A percentile compares a stretch with the other conserved stretches of the same genome.
Evolutionary conservation across 1,140 invertebrate species (phyloP).

Genomic region (Drosophila ironensis): DNA sequence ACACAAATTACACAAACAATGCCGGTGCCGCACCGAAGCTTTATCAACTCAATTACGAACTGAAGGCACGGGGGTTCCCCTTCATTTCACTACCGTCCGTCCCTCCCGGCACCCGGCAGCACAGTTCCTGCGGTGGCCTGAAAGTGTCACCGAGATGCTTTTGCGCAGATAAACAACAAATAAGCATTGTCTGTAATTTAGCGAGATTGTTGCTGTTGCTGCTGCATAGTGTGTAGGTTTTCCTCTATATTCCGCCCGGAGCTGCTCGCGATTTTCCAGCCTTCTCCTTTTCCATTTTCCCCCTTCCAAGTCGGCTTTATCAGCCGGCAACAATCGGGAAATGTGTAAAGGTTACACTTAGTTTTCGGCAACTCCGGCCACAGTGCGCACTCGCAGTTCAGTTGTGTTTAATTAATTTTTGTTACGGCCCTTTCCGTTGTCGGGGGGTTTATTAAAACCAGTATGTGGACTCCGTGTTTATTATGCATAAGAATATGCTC

Average conservation of each 20-base stretch:
- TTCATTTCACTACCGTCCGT: conserved; percentile 4
- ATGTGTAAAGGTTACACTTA: conserved; percentile 43
- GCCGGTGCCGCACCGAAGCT: conserved; percentile 34
- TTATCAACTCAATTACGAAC: conserved; percentile 74
- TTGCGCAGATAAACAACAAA: conserved; percentile 76
- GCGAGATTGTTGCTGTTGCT: conserved; percentile 46
- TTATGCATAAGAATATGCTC: no score
- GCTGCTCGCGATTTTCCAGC: conserved; percentile 4
- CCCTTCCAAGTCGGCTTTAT: conserved; percentile 32
- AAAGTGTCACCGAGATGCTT: conserved; percentile 58
- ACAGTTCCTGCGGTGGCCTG: conserved; percentile 4
- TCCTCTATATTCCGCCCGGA: conserved; percentile 16
- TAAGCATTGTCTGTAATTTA: conserved; percentile 80
- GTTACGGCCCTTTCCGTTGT: no score
- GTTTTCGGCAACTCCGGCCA: conserved; percentile 21
- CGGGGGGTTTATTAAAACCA: background rate
- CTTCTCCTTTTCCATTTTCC: background rate
- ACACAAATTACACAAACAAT: conserved; percentile 70
- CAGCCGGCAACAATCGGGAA: conserved; percentile 53
- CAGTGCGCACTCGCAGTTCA: background rate
- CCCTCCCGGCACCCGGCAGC: conserved; percentile 2
- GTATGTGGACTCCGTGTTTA: no score
- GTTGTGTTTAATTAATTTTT: background rate
- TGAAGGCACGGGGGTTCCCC: background rate
- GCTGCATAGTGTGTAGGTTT: conserved; percentile 3